phyloP scores from a whole-genome alignment of 2,888 invertebrate genomes.

The Leptopilina syphax region DNA sequence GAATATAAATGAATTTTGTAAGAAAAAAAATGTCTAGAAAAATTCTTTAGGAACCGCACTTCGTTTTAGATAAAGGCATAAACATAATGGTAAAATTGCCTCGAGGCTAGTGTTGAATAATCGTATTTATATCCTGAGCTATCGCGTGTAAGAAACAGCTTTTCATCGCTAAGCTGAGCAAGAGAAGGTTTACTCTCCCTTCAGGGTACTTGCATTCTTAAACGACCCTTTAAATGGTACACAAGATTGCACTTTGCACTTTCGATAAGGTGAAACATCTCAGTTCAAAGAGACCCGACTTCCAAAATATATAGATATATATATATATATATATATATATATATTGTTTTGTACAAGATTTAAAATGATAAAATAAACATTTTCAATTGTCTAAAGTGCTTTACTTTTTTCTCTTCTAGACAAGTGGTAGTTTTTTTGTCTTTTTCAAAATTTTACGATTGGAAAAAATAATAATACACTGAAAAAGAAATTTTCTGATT shows the following conservation, averaged over 20 bases:
- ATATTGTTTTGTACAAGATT: too few relatives aligned
- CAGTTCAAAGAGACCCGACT: constrained; percentile 12
- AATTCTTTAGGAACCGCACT: too few relatives aligned
- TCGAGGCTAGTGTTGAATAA: background rate
- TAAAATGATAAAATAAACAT: background rate
- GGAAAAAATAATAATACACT: too few relatives aligned
- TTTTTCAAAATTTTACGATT: too few relatives aligned
- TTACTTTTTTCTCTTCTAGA: too few relatives aligned
- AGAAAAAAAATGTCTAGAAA: too few relatives aligned
- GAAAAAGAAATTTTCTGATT: too few relatives aligned
- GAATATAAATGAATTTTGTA: too few relatives aligned
- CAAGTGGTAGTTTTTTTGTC: too few relatives aligned
- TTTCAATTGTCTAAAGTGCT: background rate
- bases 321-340: too few relatives aligned
- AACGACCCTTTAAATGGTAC: constrained; percentile 7
- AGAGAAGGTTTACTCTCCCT: constrained; percentile 13
- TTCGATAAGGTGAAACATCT: constrained; percentile 13
- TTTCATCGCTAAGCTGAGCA: constrained; percentile 7
- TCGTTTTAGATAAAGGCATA: constrained; percentile 7
- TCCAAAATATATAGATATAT: background rate
- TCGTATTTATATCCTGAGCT: background rate
- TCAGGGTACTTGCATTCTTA: constrained; percentile 32
- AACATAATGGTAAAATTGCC: background rate
- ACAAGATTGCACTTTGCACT: constrained; percentile 30
- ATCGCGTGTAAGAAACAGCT: background rate